Conservation (phyloP, 2,888 invertebrate genomes). For the Hanleya hanleyi region DNA sequence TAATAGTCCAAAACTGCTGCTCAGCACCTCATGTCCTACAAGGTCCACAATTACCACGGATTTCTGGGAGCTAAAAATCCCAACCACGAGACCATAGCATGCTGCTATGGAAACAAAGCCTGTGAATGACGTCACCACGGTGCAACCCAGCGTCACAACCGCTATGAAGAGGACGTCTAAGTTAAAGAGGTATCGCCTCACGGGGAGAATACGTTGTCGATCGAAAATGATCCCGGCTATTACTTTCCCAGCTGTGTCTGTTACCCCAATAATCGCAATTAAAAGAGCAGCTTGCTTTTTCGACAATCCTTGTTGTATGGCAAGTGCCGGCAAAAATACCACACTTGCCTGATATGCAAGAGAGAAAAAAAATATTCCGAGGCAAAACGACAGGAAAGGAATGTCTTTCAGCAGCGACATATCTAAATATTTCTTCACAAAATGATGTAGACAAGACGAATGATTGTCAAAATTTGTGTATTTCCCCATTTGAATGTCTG, state of each 20-base stretch:
- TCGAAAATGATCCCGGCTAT: background rate
- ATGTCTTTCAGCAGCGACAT: background rate
- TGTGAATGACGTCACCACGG: background rate
- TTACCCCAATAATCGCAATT: background rate
- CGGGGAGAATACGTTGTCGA: background rate
- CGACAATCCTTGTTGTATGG: background rate
- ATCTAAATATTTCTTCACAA: background rate
- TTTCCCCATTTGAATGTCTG: too few relatives aligned
- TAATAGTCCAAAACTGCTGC: slow-evolving; percentile 58
- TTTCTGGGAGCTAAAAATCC: slow-evolving; percentile 61
- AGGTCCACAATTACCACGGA: slow-evolving; percentile 61
- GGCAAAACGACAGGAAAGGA: background rate
- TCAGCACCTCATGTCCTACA: slow-evolving; percentile 53
- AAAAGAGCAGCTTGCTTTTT: background rate
- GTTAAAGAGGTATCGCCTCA: background rate
- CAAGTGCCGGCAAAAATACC: background rate
- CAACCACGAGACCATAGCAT: slow-evolving; percentile 53
- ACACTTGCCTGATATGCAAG: background rate
- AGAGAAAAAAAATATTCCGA: background rate
- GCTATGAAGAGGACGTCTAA: background rate
- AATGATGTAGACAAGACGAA: background rate
- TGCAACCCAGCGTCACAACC: background rate
- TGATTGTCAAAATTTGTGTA: too few relatives aligned
- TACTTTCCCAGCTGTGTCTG: background rate
- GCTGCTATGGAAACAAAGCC: slow-evolving; percentile 14